Evolutionary conservation across 1,140 invertebrate genomes (phyloP), one percentile per base, ranked within the genome.

Genomic region (Procambarus virginalis): DNA sequence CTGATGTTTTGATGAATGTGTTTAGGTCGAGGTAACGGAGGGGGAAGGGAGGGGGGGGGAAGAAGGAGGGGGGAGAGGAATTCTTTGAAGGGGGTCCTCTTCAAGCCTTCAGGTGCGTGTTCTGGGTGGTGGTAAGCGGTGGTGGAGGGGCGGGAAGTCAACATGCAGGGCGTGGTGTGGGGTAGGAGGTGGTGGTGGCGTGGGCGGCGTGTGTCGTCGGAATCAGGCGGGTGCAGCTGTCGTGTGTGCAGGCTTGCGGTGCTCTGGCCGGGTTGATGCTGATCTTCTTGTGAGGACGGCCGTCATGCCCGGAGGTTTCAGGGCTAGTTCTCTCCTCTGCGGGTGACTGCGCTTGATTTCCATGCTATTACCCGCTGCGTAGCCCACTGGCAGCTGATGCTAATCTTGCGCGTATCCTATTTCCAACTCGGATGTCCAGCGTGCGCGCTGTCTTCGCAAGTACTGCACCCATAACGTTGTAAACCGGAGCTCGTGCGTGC

Each of bases 1-100:
- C 87, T 89, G 87, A 89, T 89, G 87, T 83, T 84, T 82, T 89
- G 87, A 89, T 89, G 80, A 84, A 89, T 89, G 87, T 84, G 87
- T 81, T 84, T 89, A 45, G 81, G 81, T 81, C 80, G 75, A 77
- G 80, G 73, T 20, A 46, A 51, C 34, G 87, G 58, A 48, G 70
- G 68, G 60, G 73, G 86, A 34, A 60, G 81, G 84, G 55, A 60
- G 49, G 2, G 79, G 48, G 75, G 55, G 46, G 70, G n/a, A 76
- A 70, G 86, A 1, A 34, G 34, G 86, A 45, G 48, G 70, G 68
- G 60, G 73, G 87, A 46, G 46, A 82, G 85, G 58, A 68, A 73
- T 17, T 80, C 68, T 83, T 77, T 68, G 73, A 49, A 77, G 81
- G 87, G 81, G 79, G 73, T 60, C 64, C 48, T 2, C 22, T 60